phyloP scores from a whole-genome alignment of 2,797 vertebrate species.

The Cynopterus sphinx region DNA sequence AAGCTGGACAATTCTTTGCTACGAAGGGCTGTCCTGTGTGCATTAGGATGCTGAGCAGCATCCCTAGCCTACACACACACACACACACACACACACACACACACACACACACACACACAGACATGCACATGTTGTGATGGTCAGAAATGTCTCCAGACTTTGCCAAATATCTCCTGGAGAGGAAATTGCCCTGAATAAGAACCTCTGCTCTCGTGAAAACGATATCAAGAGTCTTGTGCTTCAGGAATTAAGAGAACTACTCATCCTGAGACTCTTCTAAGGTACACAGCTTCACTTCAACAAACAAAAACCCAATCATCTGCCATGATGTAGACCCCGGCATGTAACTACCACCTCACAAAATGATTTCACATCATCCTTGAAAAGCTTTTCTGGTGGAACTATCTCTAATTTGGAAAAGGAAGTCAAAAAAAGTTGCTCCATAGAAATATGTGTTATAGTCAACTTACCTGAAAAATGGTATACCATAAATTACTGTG shows the following conservation, averaged over 20 bases:
- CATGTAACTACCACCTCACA: background rate
- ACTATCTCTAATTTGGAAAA: constrained; percentile 26
- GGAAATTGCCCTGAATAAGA: background rate
- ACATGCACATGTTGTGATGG: background rate
- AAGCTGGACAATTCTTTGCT: background rate
- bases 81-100: background rate
- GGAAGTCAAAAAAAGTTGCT: background rate
- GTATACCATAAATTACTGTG: background rate
- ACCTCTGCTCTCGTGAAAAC: background rate
- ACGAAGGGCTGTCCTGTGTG: background rate
- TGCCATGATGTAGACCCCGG: background rate
- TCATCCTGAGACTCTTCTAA: background rate
- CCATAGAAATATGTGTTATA: background rate
- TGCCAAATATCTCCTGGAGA: background rate
- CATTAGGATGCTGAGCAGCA: background rate
- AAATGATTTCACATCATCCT: background rate
- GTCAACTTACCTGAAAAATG: background rate
- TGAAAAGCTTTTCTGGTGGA: background rate
- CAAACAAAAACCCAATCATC: background rate
- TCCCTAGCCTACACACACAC: background rate
- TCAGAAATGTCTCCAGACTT: background rate
- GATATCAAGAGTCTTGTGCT: background rate
- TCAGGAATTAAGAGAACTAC: constrained; percentile 2
- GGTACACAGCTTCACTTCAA: background rate
- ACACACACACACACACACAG: background rate